Conservation (phyloP, 2,113 vertebrate species). For the Tyrannus savana region DNA sequence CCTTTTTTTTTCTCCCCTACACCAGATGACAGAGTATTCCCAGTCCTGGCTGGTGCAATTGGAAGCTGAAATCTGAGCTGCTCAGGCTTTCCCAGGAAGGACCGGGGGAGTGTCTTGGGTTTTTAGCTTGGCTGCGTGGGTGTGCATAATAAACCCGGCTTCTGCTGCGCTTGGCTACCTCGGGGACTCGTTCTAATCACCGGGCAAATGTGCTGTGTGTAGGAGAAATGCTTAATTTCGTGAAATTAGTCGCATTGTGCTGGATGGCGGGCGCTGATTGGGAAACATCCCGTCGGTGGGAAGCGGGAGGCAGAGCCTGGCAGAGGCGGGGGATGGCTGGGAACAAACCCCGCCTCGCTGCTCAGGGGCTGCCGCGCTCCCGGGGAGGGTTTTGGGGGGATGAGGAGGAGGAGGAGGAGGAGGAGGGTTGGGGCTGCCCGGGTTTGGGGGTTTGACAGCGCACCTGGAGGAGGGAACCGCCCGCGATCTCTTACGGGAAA, state of each 20-base stretch:
- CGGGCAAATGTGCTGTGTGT: slow-evolving; percentile 41
- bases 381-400: background rate
- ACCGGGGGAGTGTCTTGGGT: slow-evolving; percentile 43
- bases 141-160: slow-evolving; percentile 51
- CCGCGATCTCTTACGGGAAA: background rate
- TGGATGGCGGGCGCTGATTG: background rate
- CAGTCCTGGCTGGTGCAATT: background rate
- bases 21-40: background rate
- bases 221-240: slow-evolving; percentile 41
- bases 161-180: slow-evolving; percentile 59
- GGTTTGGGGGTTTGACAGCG: background rate
- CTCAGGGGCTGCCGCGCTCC: background rate
- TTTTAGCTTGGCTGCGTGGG: slow-evolving; percentile 45
- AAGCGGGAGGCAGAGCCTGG: slow-evolving; percentile 28
- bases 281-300: background rate
- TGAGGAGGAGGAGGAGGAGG: background rate
- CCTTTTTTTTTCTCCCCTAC: background rate
- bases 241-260: background rate
- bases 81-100: slow-evolving; percentile 16
- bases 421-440: background rate
- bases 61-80: background rate
- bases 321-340: background rate
- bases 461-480: background rate
- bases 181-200: slow-evolving; percentile 54
- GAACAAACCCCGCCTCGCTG: background rate